Percentiles rank a stretch among this genome's conserved stretches.
Evolutionary conservation across 2,797 vertebrate species (phyloP).

Genomic region (Galagoides demidoff): DNA sequence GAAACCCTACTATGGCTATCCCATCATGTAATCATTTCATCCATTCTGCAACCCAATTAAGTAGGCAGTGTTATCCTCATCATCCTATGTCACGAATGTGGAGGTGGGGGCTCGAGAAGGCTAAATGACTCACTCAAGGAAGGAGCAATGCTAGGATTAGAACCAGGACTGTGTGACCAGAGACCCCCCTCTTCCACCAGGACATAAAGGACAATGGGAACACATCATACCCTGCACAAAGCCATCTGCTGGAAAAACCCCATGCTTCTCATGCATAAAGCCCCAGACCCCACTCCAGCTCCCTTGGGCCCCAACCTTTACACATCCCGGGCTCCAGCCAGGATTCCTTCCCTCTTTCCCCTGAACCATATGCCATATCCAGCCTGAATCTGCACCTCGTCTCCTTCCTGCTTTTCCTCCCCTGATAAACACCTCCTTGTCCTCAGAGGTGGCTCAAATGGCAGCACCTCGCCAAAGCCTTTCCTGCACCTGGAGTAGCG

Average conservation of each 20-base stretch:
- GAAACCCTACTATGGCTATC: background rate
- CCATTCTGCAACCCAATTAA: background rate
- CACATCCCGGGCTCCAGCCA: background rate
- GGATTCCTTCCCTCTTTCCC: background rate
- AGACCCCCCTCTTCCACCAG: background rate
- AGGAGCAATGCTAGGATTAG: background rate
- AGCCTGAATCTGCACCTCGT: background rate
- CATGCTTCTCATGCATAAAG: background rate
- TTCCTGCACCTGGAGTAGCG: background rate
- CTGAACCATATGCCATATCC: rapidly evolving
- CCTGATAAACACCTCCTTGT: background rate
- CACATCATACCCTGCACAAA: rapidly evolving
- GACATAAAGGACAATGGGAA: background rate
- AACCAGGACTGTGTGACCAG: background rate
- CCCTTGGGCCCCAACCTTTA: background rate
- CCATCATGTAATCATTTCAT: background rate
- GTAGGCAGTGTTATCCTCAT: no score
- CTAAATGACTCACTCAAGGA: background rate
- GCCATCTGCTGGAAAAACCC: background rate
- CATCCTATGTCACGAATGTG: background rate
- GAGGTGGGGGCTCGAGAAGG: background rate
- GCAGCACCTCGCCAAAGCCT: background rate
- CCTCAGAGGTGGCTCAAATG: background rate
- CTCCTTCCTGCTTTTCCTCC: background rate
- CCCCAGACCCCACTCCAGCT: background rate